Conservation (phyloP, 2,113 vertebrate genomes). For the Mystacornis crossleyi region DNA sequence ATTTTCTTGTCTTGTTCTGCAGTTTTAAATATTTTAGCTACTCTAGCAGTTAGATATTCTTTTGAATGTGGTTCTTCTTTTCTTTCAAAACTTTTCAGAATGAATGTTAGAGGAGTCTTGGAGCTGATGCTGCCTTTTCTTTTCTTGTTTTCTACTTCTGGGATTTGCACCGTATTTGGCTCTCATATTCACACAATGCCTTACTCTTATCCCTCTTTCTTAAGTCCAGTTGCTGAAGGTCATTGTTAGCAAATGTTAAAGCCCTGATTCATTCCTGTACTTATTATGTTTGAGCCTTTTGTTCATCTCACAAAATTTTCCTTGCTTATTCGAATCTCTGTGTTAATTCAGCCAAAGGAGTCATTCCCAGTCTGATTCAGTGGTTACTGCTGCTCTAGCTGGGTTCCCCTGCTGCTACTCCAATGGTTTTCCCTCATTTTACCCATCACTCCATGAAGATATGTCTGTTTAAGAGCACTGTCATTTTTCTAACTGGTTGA, state of each 20-base stretch:
- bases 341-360: not conserved
- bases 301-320: not conserved
- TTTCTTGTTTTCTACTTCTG: not conserved
- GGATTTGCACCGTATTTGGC: not conserved
- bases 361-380: not conserved
- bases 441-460: not conserved
- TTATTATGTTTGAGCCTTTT: not conserved
- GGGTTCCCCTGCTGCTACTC: not conserved
- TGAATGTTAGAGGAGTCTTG: not conserved
- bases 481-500: not conserved
- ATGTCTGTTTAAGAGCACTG: not conserved
- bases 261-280: not conserved
- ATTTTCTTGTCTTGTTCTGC: not conserved
- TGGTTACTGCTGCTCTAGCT: not conserved
- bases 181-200: not conserved
- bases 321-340: not conserved
- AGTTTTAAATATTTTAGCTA: not conserved
- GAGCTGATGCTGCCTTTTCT: not conserved
- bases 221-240: not conserved
- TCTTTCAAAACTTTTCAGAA: not conserved
- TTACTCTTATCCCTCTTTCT: not conserved
- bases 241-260: not conserved
- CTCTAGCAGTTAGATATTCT: not conserved
- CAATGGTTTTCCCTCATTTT: not conserved
- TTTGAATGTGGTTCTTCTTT: not conserved